Evolutionary conservation across 2,888 invertebrate genomes (phyloP), one percentile per base, ranked within the genome.

Genomic region (Yponomeuta plumbellus): DNA sequence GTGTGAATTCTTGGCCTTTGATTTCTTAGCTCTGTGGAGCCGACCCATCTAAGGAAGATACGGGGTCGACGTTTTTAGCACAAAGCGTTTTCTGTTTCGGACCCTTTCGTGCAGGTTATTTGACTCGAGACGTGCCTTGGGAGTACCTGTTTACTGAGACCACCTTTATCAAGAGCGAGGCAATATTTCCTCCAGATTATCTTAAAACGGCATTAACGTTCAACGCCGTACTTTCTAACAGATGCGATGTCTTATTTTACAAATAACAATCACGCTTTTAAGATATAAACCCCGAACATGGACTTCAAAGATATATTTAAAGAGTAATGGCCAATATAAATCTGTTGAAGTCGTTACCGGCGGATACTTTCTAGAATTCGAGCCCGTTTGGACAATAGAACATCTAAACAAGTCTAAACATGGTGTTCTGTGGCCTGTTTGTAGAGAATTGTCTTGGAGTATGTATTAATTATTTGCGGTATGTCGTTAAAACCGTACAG

Each of bases 21-120:
- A 20, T 34, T 63, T 40, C 63, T 20, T 63, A 67, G 73, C 78
- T 86, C 89, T 89, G 80, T 88, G 86, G 83, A 67, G 74, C 74
- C 79, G 79, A 84, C 83, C 86, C 85, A 85, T 88, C 82, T 84
- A 77, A 80, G 78, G 75, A 74, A 86, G 89, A 90, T 89, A 89
- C 87, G 85, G 81, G 87, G 88, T 87, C 88, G 88, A 90, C 87
- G 85, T 88, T 90, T 89, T 88, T 88, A 89, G 88, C 88, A 88
- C 89, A 88, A 88, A 88, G 84, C 86, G 81, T 86, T 87, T 86
- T 88, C 88, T 88, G 86, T 88, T 87, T 86, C 78, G 81, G 83
- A 80, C 85, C 86, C 80, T 85, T 83, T 84, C 85, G 82, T 83
- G 80, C 84, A 80, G 86, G 83, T 86, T 85, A 83, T 86, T 87